These are phyloP conservation scores for Drosophila arawakana DNA, from an alignment of 1,140 invertebrate genomes.

Conservation along the genomic window DNA sequence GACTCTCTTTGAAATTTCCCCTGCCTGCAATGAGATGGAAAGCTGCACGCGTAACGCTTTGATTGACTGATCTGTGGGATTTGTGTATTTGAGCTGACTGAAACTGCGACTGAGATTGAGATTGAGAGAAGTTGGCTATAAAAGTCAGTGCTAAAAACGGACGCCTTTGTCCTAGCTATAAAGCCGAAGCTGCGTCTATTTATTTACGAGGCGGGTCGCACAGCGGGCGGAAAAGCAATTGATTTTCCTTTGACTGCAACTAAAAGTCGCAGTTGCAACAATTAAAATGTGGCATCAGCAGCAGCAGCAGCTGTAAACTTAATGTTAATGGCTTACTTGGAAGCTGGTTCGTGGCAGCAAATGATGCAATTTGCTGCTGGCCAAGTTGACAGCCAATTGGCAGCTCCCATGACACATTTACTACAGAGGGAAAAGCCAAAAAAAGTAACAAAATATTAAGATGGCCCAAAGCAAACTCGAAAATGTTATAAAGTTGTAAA, in stretches of 20 bases:
- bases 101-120: background rate
- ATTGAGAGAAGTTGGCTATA: conserved; percentile 45
- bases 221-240: conserved; percentile 73
- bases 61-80: conserved; percentile 37
- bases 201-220: conserved; percentile 71
- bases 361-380: conserved; percentile 64
- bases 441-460: background rate
- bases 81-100: background rate
- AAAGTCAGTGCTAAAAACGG: conserved; percentile 67
- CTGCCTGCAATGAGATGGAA: conserved; percentile 1
- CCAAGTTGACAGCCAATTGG: conserved; percentile 64
- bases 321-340: conserved; percentile 72
- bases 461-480: background rate
- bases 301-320: conserved; percentile 60
- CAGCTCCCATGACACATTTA: conserved; percentile 34
- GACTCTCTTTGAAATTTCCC: conserved; percentile 11
- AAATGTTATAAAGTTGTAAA: conserved; percentile 71
- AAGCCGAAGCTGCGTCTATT: conserved; percentile 55
- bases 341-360: conserved; percentile 39
- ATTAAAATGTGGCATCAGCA: conserved; percentile 67
- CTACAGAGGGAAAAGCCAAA: background rate
- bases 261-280: conserved; percentile 53
- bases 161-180: conserved; percentile 71
- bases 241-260: conserved; percentile 53
- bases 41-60: conserved; percentile 17